phyloP scores from a whole-genome alignment of 2,888 invertebrate species.

The Amphipyra tragopoginis region DNA sequence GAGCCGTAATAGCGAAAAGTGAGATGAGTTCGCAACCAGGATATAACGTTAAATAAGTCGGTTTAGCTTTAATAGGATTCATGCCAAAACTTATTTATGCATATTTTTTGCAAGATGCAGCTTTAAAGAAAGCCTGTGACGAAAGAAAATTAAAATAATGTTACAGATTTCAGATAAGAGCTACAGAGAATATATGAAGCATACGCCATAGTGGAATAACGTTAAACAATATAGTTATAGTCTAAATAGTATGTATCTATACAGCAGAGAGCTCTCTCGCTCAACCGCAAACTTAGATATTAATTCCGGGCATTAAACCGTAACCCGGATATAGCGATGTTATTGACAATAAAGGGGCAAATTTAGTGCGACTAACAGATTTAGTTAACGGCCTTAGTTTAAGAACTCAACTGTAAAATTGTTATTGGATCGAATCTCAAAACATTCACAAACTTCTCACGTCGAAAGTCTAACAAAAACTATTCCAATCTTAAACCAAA shows the following conservation, averaged over 20 bases:
- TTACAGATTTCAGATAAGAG: not conserved
- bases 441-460: not conserved
- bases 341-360: constrained; percentile 30
- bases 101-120: constrained; percentile 3
- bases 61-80: constrained; percentile 43
- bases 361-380: constrained; percentile 44
- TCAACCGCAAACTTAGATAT: constrained; percentile 44
- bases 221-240: constrained; percentile 4
- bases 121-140: not conserved
- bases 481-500: constrained; percentile 22
- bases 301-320: constrained; percentile 45
- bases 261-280: constrained; percentile 15
- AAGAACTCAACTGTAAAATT: constrained; percentile 2
- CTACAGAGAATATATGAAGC: not conserved
- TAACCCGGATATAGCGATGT: constrained; percentile 28
- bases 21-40: constrained; percentile 45
- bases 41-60: constrained; percentile 38
- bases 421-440: not conserved
- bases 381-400: constrained; percentile 8
- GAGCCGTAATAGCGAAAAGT: constrained; percentile 47
- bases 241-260: not conserved
- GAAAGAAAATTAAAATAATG: not conserved
- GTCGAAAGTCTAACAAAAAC: constrained; percentile 14
- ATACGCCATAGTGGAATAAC: not conserved
- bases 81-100: not conserved